Evolutionary conservation across 2,113 vertebrate genomes (phyloP), one percentile per base, ranked within the genome.

Genomic region (Glaucomys volans): DNA sequence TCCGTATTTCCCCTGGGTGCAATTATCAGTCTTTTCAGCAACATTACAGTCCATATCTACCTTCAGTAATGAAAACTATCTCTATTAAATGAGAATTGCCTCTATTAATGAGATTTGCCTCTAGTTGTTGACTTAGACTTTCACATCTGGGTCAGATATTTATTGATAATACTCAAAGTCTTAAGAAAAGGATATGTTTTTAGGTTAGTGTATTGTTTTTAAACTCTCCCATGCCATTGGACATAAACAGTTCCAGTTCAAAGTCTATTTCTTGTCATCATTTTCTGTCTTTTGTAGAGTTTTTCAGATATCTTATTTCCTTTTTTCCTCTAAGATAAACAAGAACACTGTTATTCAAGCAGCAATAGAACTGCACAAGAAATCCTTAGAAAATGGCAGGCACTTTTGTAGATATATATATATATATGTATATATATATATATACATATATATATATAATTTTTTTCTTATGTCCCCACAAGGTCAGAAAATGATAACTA

Each of bases 161-260:
- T 62, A 71, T 64, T 22, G 4, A 26, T 32, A 44, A 87, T 59
- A 59, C 47, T 88, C 37, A 93, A 69, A 90, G 35, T 42, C 52
- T 84, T 93, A 79, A 17, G 13, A 52, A 79, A 83, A 84, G 42
- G 35, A 47, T 7, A 57, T 30, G 81, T 52, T 93, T 67, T 93
- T 76, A 90, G 92, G 52, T 86, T 90, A 66, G 42, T 79, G 26
- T 85, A 8, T 72, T 90, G 42, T 50, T 64, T 90, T 26, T n/a
- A 50, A 66, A 35, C 37, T 71, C 5, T 24, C 12, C 5, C 0
- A 4, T 13, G 11, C 42, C 67, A 47, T 11, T 71, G 76, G 74
- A 28, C n/a, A 86, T 5, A 57, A 20, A 64, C 5, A n/a, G 11
- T 50, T 82, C 74, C 14, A 79, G 20, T 54, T 54, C 42, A 12